Evolutionary conservation across 2,888 invertebrate genomes (phyloP).

Genomic region (Agrilus cyanescens): DNA sequence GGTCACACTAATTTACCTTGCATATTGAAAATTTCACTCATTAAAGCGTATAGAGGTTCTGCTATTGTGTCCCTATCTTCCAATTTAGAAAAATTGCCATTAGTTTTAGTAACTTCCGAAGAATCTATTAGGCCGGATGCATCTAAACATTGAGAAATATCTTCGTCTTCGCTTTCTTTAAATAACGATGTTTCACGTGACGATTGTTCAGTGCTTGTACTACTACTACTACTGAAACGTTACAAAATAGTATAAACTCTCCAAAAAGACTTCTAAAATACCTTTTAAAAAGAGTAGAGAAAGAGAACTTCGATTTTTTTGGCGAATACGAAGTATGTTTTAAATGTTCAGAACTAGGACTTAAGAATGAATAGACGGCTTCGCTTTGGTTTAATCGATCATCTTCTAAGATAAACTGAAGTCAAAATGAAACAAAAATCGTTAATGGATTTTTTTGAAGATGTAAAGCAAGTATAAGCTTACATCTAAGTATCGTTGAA

Average conservation of each 20-base stretch:
- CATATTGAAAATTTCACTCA: constrained; percentile 85
- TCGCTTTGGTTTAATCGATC: constrained; percentile 80
- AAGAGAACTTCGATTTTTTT: constrained; percentile 78
- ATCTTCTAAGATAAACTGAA: constrained; percentile 75
- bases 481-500: constrained; percentile 80
- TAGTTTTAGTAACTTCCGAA: constrained; percentile 32
- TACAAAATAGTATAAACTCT: neutral
- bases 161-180: constrained; percentile 66
- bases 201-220: constrained; percentile 14
- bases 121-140: constrained; percentile 41
- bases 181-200: constrained; percentile 25
- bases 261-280: constrained; percentile 26
- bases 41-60: constrained; percentile 75
- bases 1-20: too few relatives aligned
- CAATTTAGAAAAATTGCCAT: constrained; percentile 32
- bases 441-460: constrained; percentile 1
- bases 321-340: constrained; percentile 66
- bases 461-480: constrained; percentile 30
- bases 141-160: constrained; percentile 67
- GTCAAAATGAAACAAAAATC: constrained; percentile 4
- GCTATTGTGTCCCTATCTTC: constrained; percentile 71
- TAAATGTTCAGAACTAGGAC: constrained; percentile 81
- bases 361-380: constrained; percentile 81
- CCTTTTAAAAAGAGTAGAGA: constrained; percentile 78
- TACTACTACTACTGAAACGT: neutral